Evolutionary conservation across 2,888 invertebrate species (phyloP).

Genomic region (Laspeyria flexula): DNA sequence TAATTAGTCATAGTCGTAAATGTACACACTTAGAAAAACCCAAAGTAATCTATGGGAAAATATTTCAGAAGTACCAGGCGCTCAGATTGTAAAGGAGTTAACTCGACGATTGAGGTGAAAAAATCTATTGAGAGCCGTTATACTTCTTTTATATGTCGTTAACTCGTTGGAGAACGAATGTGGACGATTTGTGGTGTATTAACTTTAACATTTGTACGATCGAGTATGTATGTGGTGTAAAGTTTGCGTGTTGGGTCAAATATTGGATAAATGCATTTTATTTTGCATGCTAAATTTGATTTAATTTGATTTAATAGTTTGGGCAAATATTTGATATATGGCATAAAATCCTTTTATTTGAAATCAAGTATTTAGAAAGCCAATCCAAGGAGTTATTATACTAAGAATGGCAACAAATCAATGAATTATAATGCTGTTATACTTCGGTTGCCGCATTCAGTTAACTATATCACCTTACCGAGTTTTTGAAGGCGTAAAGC

Average conservation of each 20-base stretch:
- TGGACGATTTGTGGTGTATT: constrained; percentile 10
- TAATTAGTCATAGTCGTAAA: too few species aligned
- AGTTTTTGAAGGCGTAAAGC: too few species aligned
- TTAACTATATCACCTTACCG: too few species aligned
- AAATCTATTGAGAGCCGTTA: constrained; percentile 16
- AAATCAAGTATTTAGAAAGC: too few species aligned
- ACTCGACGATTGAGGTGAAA: constrained; percentile 12
- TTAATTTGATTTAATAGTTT: too few species aligned
- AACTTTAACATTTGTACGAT: neutral
- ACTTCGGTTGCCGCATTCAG: neutral
- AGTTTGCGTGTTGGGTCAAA: neutral
- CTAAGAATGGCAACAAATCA: neutral
- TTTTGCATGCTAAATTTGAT: too few species aligned
- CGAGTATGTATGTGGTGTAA: neutral
- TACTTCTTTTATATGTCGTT: constrained; percentile 18
- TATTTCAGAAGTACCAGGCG: neutral
- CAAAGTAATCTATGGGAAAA: neutral
- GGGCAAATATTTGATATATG: too few species aligned
- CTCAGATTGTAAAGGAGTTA: constrained; percentile 8
- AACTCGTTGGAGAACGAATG: constrained; percentile 9
- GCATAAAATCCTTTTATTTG: too few species aligned
- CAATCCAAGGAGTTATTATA: too few species aligned
- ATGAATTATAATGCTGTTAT: neutral
- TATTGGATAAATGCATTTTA: too few species aligned
- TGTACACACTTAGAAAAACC: too few species aligned